These are phyloP conservation scores for Agrypnia vestita DNA, from an alignment of 1,140 invertebrate species.

Conservation along the genomic window DNA sequence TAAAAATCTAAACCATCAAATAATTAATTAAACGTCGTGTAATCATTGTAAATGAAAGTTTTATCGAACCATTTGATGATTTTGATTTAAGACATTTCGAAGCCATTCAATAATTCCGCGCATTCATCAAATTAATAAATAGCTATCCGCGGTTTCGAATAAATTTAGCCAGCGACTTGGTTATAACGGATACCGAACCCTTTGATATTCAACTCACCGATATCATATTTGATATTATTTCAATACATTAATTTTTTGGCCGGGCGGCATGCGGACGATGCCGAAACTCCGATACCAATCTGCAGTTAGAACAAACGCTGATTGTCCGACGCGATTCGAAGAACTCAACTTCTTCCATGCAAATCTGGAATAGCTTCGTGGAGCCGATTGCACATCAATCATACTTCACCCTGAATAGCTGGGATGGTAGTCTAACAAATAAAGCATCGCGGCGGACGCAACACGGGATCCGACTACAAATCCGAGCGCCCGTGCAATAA, in stretches of 20 bases:
- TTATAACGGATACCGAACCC: neutral
- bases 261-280: neutral
- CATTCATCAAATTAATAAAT: constrained; percentile 27
- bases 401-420: constrained; percentile 22
- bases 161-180: constrained; percentile 2
- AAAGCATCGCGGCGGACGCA: neutral
- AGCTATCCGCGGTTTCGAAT: neutral
- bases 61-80: too few relatives aligned
- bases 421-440: constrained; percentile 34
- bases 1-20: too few relatives aligned
- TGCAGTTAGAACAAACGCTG: neutral
- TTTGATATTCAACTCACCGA: constrained; percentile 12
- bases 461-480: constrained; percentile 20
- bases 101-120: neutral
- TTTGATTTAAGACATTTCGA: too few relatives aligned
- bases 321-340: neutral
- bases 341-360: constrained; percentile 2
- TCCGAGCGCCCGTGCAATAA: constrained; percentile 20
- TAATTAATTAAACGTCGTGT: too few relatives aligned
- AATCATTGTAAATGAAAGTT: too few relatives aligned
- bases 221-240: constrained; percentile 8
- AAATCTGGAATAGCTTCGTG: constrained; percentile 29
- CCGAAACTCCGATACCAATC: constrained; percentile 6
- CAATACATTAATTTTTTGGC: neutral
- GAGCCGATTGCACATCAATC: constrained; percentile 33